Evolutionary conservation across 2,888 invertebrate genomes (phyloP), one percentile per base, ranked within the genome.

Genomic region (Geotrupes spiniger): DNA sequence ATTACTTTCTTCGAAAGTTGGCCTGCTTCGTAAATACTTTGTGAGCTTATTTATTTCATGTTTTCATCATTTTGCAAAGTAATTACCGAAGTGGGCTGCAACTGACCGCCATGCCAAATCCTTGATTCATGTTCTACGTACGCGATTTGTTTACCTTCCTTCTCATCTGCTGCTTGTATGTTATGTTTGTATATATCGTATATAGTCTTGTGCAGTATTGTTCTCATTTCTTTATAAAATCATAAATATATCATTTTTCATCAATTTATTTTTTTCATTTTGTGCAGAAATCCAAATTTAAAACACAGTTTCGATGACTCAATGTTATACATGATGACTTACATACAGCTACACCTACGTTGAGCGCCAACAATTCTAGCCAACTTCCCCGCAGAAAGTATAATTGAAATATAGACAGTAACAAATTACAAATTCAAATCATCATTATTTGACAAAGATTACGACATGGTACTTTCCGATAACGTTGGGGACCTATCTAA

Each of bases 51-150:
- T 59, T 56, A 55, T 28, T 17, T 44, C 37, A 36, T 26, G 14
- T 33, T 33, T 33, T 33, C 12, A 33, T 33, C 33, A 33, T 33
- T 33, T 33, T 33, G 33, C 33, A 15, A 33, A 33, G 33, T 33
- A 33, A 33, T 33, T 33, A 15, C 11, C 15, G 48, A 45, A 53
- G 40, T 52, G 43, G n/a, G 33, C 33, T 9, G n/a, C 50, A 59
- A 49, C 54, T 51, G 58, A 63, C 60, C 62, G 62, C 62, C 58
- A 63, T 59, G 62, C 62, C 62, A 62, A 60, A 61, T 63, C 45
- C 51, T 44, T 52, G 46, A 51, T 54, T 49, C 41, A 40, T 43
- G 37, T 49, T 51, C 44, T 52, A 41, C 53, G 43, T 46, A 55
- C 50, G 31, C 45, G 11, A 45, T 52, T 50, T 46, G 33, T 54